Evolutionary conservation across 2,888 invertebrate species (phyloP), one percentile per base, ranked within the genome.

Genomic region (Eupelmus urozonus): DNA sequence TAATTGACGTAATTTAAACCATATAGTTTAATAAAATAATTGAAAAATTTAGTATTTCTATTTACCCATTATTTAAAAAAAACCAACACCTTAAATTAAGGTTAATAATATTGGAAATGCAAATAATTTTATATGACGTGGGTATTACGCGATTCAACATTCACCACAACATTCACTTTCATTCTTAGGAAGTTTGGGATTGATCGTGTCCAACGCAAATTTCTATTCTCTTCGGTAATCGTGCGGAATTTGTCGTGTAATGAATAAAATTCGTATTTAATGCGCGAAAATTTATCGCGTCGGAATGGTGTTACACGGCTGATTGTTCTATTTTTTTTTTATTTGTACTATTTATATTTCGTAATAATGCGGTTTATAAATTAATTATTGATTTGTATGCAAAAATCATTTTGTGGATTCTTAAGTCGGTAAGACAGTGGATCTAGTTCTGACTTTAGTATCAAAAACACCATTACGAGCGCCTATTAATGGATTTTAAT

Each of bases 381-480:
- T 5, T 34, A 34, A 34, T 34, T n/a, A n/a, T n/a, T n/a, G n/a
- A n/a, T n/a, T n/a, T n/a, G n/a, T n/a, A n/a, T n/a, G n/a, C n/a
- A n/a, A n/a, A n/a, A n/a, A n/a, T n/a, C n/a, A n/a, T n/a, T n/a
- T n/a, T n/a, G n/a, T n/a, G n/a, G n/a, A n/a, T n/a, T n/a, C n/a
- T n/a, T n/a, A n/a, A n/a, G 3, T 34, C 34, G 34, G 9, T 34
- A 5, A 5, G 34, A 34, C 3, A 5, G 34, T 34, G 34, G 3
- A 34, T 9, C n/a, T n/a, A n/a, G n/a, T n/a, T 34, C 9, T 34
- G 34, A 34, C 34, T 34, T 34, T 34, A 34, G 34, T 5, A 34
- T 27, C 57, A 66, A 18, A 57, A 76, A 82, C 81, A 83, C 81
- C 82, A 82, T 82, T 84, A 79, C 80, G 76, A 82, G 79, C 78